phyloP scores from a whole-genome alignment of 1,140 invertebrate genomes.

The Eciton burchellii region DNA sequence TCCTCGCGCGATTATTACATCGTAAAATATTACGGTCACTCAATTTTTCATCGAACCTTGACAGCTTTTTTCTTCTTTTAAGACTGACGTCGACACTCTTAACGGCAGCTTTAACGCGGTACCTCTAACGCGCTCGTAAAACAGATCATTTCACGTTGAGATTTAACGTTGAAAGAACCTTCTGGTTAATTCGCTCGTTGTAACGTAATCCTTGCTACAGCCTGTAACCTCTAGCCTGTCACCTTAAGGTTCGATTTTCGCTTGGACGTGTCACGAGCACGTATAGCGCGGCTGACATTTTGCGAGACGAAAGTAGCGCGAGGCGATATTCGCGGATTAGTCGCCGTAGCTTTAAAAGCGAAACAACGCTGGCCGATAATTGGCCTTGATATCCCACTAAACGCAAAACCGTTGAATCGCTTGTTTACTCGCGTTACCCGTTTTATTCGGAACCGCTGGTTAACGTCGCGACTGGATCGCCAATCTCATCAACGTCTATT shows the following conservation, averaged over 20 bases:
- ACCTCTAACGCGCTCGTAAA: conserved; percentile 33
- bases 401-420: neutral
- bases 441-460: conserved; percentile 18
- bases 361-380: conserved; percentile 5
- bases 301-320: neutral
- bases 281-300: neutral
- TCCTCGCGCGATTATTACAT: conserved; percentile 1
- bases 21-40: neutral
- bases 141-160: neutral
- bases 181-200: conserved; percentile 37
- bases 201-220: neutral
- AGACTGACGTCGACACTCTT: neutral
- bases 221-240: too few species aligned
- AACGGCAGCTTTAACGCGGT: conserved; percentile 7
- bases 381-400: neutral
- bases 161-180: conserved; percentile 32
- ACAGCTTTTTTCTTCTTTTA: conserved; percentile 33
- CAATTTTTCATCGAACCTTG: conserved; percentile 40
- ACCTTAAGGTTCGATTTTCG: too few species aligned
- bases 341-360: neutral
- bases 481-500: conserved; percentile 33
- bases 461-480: neutral
- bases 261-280: too few species aligned
- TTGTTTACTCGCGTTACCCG: conserved; percentile 13
- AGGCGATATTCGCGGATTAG: neutral